Conservation (phyloP, 2,888 invertebrate genomes). For the Malacosoma neustria region DNA sequence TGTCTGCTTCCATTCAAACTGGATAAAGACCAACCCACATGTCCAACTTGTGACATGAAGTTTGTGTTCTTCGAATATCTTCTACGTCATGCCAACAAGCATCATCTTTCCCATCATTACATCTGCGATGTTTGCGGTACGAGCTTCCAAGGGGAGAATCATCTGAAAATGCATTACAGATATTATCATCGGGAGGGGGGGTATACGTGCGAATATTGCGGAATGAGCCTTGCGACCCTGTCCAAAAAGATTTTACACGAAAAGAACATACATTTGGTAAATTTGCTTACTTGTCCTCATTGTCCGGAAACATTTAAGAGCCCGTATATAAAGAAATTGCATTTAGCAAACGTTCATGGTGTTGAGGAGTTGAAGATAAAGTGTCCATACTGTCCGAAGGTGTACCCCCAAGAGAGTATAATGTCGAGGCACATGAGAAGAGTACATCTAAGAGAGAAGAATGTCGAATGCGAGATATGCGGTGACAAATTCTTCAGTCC, state of each 20-base stretch:
- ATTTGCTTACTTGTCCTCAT: conserved; percentile 49
- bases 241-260: conserved; percentile 63
- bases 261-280: conserved; percentile 54
- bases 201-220: conserved; percentile 60
- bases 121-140: conserved; percentile 65
- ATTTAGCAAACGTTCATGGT: conserved; percentile 55
- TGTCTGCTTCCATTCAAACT: conserved; percentile 58
- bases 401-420: conserved; percentile 69
- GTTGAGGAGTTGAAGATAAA: conserved; percentile 61
- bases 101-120: conserved; percentile 59
- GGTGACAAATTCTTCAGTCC: conserved; percentile 60
- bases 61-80: conserved; percentile 63
- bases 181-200: conserved; percentile 63
- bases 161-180: conserved; percentile 61
- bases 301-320: conserved; percentile 63
- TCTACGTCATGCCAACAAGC: conserved; percentile 56
- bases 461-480: conserved; percentile 59
- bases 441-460: conserved; percentile 68
- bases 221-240: conserved; percentile 55
- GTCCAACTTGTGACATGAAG: conserved; percentile 55
- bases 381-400: conserved; percentile 62
- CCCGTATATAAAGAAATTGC: conserved; percentile 55
- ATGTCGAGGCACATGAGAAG: conserved; percentile 76
- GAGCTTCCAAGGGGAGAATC: conserved; percentile 64
- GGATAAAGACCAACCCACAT: conserved; percentile 50